Evolutionary conservation across 2,113 vertebrate species (phyloP).

Genomic region (Neoarius graeffei): DNA sequence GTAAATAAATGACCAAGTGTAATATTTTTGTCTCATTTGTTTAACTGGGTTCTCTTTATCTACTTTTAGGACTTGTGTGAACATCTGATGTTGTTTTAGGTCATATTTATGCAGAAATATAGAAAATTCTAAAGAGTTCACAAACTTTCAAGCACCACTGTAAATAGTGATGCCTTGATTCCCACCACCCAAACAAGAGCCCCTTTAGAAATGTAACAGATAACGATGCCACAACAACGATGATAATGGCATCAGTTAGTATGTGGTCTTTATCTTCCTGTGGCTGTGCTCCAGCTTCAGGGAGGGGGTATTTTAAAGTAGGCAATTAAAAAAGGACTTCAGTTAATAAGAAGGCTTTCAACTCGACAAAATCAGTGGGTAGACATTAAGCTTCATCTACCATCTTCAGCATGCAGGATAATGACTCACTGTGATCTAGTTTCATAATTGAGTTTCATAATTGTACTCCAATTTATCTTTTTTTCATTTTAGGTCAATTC

Average conservation of each 20-base stretch:
- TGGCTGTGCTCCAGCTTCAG: conserved; percentile 41
- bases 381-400: conserved; percentile 20
- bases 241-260: conserved; percentile 40
- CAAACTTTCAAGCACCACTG: too few species aligned
- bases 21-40: too few species aligned
- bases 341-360: conserved; percentile 32
- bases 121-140: too few species aligned
- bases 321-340: conserved; percentile 50
- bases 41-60: too few species aligned
- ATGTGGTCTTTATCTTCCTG: conserved; percentile 35
- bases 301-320: background rate
- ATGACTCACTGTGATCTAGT: conserved; percentile 20
- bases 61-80: too few species aligned
- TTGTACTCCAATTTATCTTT: conserved; percentile 36
- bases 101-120: too few species aligned
- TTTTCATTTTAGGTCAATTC: conserved; percentile 9
- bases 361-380: conserved; percentile 38
- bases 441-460: conserved; percentile 10
- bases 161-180: background rate
- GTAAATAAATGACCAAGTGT: too few species aligned
- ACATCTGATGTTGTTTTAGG: too few species aligned
- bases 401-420: conserved; percentile 4
- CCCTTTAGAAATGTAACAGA: background rate
- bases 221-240: background rate
- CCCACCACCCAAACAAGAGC: background rate